A percentile compares a stretch with the other conserved stretches of the same genome.
These are phyloP conservation scores for Holothuria glaberrima DNA, from an alignment of 35 echinoderm and acorn worm genomes.

Conservation along the genomic window DNA sequence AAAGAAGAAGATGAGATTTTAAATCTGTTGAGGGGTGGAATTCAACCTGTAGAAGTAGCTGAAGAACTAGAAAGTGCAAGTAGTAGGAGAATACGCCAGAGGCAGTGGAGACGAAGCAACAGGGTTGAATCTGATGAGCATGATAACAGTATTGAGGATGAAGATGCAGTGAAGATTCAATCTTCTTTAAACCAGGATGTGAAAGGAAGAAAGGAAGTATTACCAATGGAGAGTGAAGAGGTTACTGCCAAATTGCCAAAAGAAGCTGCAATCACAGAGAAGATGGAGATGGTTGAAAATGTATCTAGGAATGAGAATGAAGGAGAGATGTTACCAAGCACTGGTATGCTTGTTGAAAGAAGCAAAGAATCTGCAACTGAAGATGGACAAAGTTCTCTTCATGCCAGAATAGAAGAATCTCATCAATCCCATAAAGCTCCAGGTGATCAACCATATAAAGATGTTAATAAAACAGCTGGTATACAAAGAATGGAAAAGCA, in stretches of 20 bases:
- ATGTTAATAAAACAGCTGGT: no score
- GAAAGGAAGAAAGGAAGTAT: no score
- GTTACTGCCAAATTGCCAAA: no score
- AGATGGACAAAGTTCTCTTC: no score
- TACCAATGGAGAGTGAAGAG: no score
- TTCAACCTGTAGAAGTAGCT: background rate
- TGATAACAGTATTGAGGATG: background rate
- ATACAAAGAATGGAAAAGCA: no score
- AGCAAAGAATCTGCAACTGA: no score
- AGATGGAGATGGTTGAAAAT: background rate
- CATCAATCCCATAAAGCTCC: no score
- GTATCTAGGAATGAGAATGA: conserved; percentile 2
- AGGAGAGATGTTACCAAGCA: conserved; percentile 27
- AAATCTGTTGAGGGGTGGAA: conserved; percentile 22
- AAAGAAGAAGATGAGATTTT: conserved; percentile 39
- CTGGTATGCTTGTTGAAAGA: background rate
- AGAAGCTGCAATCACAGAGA: no score
- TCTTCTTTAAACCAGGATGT: no score
- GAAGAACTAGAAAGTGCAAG: background rate
- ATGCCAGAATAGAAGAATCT: no score
- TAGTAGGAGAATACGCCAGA: background rate
- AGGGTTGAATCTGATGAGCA: conserved; percentile 16
- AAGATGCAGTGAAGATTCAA: background rate
- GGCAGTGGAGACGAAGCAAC: background rate
- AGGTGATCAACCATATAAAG: no score